Conservation (phyloP, 2,113 vertebrate species). For the Dryoscopus gambensis region DNA sequence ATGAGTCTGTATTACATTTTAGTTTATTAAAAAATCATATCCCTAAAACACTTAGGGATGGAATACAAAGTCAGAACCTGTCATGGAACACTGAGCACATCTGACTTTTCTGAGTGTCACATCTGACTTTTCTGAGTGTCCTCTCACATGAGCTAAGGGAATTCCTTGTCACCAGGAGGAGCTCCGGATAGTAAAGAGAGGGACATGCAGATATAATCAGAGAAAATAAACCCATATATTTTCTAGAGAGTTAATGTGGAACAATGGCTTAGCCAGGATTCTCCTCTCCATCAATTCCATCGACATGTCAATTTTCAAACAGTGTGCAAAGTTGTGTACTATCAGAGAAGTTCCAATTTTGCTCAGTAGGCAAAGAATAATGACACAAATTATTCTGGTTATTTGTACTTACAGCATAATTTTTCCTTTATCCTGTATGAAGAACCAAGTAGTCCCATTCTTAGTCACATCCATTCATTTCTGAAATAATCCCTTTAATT, state of each 20-base stretch:
- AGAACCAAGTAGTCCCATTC: neutral
- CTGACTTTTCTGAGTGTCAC: neutral
- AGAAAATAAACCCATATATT: accelerated
- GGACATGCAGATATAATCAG: neutral
- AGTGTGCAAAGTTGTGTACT: neutral
- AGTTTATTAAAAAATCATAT: neutral
- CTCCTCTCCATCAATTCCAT: neutral
- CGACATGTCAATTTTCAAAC: neutral
- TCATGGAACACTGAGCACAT: neutral
- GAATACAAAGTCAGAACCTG: neutral
- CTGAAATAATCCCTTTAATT: neutral
- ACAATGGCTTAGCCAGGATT: neutral
- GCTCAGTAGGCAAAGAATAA: neutral
- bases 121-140: neutral
- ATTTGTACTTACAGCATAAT: neutral
- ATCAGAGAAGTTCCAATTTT: neutral
- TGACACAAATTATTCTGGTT: neutral
- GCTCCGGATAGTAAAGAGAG: neutral
- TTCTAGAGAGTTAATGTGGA: neutral
- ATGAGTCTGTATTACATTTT: neutral
- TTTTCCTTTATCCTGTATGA: neutral
- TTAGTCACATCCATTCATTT: neutral
- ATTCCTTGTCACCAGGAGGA: neutral
- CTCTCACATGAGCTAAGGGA: neutral
- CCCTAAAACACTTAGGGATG: neutral